phyloP scores from a whole-genome alignment of 2,797 vertebrate species.

The Crypturellus tataupa region DNA sequence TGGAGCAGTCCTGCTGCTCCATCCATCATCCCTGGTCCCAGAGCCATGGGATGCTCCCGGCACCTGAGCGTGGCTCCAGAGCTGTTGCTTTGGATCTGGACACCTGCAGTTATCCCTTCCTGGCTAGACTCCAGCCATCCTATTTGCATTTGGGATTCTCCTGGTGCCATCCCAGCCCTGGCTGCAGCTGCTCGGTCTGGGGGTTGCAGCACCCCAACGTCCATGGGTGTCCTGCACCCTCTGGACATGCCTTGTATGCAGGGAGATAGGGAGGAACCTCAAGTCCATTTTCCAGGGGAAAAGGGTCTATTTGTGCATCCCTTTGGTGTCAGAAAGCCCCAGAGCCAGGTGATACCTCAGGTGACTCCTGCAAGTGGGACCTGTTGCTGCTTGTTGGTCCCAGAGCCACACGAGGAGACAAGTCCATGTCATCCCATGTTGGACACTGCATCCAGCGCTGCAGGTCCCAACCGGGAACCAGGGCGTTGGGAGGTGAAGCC shows the following conservation, averaged over 20 bases:
- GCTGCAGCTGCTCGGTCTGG: no score
- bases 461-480: conserved; percentile 38
- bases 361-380: not conserved
- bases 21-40: not conserved
- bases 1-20: not conserved
- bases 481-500: not conserved
- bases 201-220: no score
- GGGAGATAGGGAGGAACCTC: no score
- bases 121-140: no score
- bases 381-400: conserved; percentile 31
- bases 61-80: no score
- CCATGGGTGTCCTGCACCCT: no score
- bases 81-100: no score
- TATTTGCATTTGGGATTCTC: rapidly evolving
- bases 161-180: no score
- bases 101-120: no score
- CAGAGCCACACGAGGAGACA: conserved; percentile 2
- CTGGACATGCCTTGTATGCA: no score
- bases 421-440: conserved; percentile 28
- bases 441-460: conserved; percentile 39
- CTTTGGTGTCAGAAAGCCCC: rapidly evolving
- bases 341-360: not conserved
- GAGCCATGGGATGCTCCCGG: rapidly evolving
- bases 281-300: not conserved
- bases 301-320: rapidly evolving